Conservation (phyloP, 2,888 invertebrate genomes). For the Spatulosminthurus flaviceps region DNA sequence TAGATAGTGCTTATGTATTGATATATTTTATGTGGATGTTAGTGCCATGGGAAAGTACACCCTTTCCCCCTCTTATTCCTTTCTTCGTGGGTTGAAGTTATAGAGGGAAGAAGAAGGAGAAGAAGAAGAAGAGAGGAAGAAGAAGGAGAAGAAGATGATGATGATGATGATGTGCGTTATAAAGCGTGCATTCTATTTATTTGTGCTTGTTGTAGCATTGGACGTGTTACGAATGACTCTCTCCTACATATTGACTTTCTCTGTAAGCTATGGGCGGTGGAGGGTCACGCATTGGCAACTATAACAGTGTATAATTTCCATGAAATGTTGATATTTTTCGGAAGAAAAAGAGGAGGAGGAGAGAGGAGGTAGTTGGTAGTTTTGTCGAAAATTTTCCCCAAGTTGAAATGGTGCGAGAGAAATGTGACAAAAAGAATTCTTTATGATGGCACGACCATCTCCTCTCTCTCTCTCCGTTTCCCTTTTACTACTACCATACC, state of each 20-base stretch:
- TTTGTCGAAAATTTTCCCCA: constrained; percentile 48
- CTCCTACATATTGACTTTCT: not conserved
- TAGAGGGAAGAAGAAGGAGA: too few relatives aligned
- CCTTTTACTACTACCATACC: not conserved
- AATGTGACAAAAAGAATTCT: constrained; percentile 64
- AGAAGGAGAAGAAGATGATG: not conserved
- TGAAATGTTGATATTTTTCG: constrained; percentile 32
- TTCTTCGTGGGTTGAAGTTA: not conserved
- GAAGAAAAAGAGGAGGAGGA: constrained; percentile 1
- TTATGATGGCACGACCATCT: constrained; percentile 54
- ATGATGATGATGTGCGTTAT: constrained; percentile 22
- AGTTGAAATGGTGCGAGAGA: constrained; percentile 63
- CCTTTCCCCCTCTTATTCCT: too few relatives aligned
- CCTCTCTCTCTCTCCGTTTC: constrained; percentile 3
- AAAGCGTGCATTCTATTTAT: constrained; percentile 15
- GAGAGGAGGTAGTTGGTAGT: constrained; percentile 16
- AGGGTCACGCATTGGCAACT: constrained; percentile 11
- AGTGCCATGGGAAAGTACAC: too few relatives aligned
- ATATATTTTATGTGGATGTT: too few relatives aligned
- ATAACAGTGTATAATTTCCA: constrained; percentile 29
- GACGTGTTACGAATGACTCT: too few relatives aligned
- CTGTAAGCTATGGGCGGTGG: not conserved
- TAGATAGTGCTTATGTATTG: too few relatives aligned
- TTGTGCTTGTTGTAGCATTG: not conserved
- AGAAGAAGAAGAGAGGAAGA: not conserved